Base-by-base conservation (phyloP, 2,797 vertebrate genomes). In the Chloroceryle inda region DNA sequence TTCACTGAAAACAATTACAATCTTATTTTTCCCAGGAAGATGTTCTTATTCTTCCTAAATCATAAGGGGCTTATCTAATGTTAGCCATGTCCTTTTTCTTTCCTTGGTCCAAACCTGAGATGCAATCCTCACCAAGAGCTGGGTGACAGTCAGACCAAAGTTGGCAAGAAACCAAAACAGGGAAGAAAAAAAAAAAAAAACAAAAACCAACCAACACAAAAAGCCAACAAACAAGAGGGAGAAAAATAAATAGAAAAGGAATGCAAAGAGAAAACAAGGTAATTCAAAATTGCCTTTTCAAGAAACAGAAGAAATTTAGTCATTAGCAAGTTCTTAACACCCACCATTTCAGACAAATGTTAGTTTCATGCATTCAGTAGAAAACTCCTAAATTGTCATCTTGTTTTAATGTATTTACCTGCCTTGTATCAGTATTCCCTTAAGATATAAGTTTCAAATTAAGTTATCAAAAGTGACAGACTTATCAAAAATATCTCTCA, bases 361-460 rank as follows among this genome's bases (percentile, higher is more conserved):
- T 88, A 93, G 49, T 87, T 96, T 89, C 44, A 80, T 64, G 91
- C 81, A 91, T 86, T 86, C 78, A 72, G 21, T 92, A 94, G 62
- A 92, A 94, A 95, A 95, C 97, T 6, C n/a, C 67, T 92, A 85
- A 82, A 96, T 78, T 89, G 90, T 92, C 88, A 94, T 95, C 96
- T 96, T 97, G 89, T 94, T 97, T 96, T 88, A 96, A 96, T 94
- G 88, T 96, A 96, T 97, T 96, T 95, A 97, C 96, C 97, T 96
- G 91, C 61, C 87, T 97, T 81, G 68, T 88, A 93, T 95, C 96
- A 92, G 67, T 84, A 96, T 87, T 97, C 96, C 94, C 95, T 59
- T 92, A 96, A 97, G 96, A 96, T 52, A 85, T 38, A 94, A 95
- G 93, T 97, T 97, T 97, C 95, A 97, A 97, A 97, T 98, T 96